Percentiles rank a stretch among this genome's conserved stretches.
These are phyloP conservation scores for Ictidomys tridecemlineatus DNA, from an alignment of 2,113 vertebrate species.

Conservation along the genomic window DNA sequence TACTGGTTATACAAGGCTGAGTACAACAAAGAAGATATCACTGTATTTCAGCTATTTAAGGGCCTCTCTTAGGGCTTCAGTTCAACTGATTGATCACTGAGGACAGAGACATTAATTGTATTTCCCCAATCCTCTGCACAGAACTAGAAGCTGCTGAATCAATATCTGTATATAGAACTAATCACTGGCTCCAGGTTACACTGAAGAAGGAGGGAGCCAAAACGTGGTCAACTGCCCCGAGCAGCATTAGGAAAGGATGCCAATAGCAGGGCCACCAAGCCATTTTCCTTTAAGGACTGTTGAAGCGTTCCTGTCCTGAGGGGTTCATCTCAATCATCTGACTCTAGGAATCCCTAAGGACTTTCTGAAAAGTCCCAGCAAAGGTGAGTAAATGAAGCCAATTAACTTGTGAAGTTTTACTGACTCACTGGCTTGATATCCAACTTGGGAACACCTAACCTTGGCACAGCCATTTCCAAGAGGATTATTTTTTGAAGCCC, in stretches of 20 bases:
- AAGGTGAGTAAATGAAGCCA: neutral
- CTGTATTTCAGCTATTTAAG: neutral
- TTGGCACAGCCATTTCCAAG: neutral
- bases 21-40: neutral
- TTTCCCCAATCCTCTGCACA: neutral
- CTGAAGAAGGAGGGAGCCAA: neutral
- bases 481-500: constrained; percentile 6
- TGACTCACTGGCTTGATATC: neutral
- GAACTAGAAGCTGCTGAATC: neutral
- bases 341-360: neutral
- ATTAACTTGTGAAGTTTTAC: neutral
- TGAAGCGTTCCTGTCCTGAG: neutral
- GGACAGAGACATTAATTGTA: neutral
- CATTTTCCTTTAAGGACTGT: neutral
- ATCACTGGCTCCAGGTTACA: neutral
- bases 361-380: neutral
- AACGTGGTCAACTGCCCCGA: accelerated
- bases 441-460: neutral
- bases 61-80: neutral
- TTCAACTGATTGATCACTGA: neutral
- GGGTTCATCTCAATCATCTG: neutral
- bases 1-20: neutral
- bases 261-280: neutral
- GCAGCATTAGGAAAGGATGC: neutral
- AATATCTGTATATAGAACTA: neutral